Evolutionary conservation across 2,797 vertebrate species (phyloP).

Genomic region (Sphenodon punctatus): DNA sequence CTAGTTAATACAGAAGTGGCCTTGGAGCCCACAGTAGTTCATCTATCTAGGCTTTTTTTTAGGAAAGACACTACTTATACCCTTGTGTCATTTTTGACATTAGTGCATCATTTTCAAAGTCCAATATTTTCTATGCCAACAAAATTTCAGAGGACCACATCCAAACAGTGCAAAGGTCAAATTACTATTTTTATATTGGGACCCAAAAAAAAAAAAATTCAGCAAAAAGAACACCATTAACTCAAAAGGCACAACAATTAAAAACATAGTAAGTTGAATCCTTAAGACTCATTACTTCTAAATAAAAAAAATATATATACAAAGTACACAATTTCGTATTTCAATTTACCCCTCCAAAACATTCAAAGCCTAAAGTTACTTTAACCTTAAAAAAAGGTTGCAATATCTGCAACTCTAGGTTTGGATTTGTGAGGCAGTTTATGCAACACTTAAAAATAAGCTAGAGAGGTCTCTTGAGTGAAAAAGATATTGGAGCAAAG

Average conservation of each 20-base stretch:
- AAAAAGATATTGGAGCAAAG: conserved; percentile 9
- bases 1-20: conserved; percentile 32
- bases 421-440: conserved; percentile 50
- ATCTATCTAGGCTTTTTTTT: conserved; percentile 16
- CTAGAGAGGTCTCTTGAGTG: conserved; percentile 17
- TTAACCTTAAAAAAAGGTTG: background rate
- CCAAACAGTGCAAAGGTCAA: conserved; percentile 71
- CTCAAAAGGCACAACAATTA: conserved; percentile 62
- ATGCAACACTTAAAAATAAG: conserved; percentile 23
- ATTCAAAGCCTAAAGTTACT: conserved; percentile 36
- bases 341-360: conserved; percentile 18
- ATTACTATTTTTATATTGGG: conserved; percentile 56
- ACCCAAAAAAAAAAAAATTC: background rate
- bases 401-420: conserved; percentile 1
- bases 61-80: conserved; percentile 17
- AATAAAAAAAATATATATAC: conserved; percentile 44
- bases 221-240: no score
- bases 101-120: conserved; percentile 54
- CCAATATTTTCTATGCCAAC: conserved; percentile 35
- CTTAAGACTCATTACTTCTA: conserved; percentile 34
- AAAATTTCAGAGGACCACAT: conserved; percentile 57
- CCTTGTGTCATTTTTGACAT: conserved; percentile 35
- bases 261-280: conserved; percentile 33
- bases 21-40: conserved; percentile 23
- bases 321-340: conserved; percentile 31